Evolutionary conservation across 2,113 vertebrate species (phyloP).

Genomic region (Notothenia rossii): DNA sequence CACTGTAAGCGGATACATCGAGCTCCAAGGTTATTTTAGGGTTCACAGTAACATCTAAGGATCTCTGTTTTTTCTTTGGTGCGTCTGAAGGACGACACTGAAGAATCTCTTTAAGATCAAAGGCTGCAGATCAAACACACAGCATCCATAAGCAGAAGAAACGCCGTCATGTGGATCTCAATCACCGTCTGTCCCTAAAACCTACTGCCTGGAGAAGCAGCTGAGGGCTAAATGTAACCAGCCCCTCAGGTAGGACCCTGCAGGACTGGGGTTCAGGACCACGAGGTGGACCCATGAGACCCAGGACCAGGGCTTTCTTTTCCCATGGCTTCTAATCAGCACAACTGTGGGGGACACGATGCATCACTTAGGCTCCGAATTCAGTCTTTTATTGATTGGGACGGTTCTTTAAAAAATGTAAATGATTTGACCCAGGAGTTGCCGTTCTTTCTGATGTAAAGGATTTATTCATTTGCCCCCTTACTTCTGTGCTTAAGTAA

Average conservation of each 20-base stretch:
- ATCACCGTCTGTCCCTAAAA: slow-evolving; percentile 51
- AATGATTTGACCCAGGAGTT: too few species aligned
- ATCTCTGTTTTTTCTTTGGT: slow-evolving; percentile 65
- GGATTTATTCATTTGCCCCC: too few species aligned
- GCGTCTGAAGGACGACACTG: slow-evolving; percentile 65
- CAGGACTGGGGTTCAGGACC: neutral
- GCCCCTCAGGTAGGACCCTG: slow-evolving; percentile 13
- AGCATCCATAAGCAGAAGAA: slow-evolving; percentile 34
- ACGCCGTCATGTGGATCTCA: slow-evolving; percentile 49
- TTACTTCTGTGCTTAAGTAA: too few species aligned
- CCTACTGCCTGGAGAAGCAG: slow-evolving; percentile 24
- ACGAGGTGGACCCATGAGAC: slow-evolving; percentile 31
- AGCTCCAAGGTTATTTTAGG: slow-evolving; percentile 67
- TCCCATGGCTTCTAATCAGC: slow-evolving; percentile 77
- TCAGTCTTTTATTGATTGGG: neutral
- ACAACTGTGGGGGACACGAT: slow-evolving; percentile 47
- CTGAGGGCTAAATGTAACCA: slow-evolving; percentile 24
- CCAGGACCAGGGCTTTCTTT: slow-evolving; percentile 40
- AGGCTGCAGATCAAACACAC: slow-evolving; percentile 70
- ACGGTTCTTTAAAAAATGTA: too few species aligned
- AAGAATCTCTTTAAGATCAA: slow-evolving; percentile 79
- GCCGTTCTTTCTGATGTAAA: too few species aligned
- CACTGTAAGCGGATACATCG: slow-evolving; percentile 70
- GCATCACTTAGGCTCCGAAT: slow-evolving; percentile 24
- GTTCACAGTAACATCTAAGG: slow-evolving; percentile 72